Evolutionary conservation across 2,888 invertebrate genomes (phyloP).

Genomic region (Elaeidobius kamerunicus): DNA sequence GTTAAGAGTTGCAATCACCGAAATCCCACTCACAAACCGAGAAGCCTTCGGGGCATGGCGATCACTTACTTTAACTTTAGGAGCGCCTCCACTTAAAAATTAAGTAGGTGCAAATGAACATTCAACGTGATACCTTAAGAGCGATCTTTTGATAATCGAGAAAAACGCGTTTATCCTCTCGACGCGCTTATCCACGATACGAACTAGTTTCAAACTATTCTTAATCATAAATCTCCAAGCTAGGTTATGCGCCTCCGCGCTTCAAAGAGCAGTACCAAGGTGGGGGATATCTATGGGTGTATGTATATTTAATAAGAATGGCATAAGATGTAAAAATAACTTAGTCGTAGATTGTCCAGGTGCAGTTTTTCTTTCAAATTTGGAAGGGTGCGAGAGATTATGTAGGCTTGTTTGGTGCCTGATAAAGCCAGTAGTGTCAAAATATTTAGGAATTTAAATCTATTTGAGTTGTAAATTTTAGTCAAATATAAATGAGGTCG

Average conservation of each 20-base stretch:
- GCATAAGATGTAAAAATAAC: conserved; percentile 23
- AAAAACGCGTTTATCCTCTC: conserved; percentile 8
- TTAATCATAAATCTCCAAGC: conserved; percentile 16
- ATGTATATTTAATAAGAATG: conserved; percentile 20
- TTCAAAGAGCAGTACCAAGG: conserved; percentile 24
- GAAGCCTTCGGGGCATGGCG: conserved; percentile 4
- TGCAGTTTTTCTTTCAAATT: background rate
- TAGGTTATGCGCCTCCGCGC: conserved; percentile 24
- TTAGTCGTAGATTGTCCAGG: background rate
- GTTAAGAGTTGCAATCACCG: background rate
- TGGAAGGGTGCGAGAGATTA: too few species aligned
- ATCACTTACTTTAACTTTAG: conserved; percentile 4
- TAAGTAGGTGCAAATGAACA: conserved; percentile 17
- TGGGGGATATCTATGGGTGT: conserved; percentile 26
- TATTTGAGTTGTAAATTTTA: too few species aligned
- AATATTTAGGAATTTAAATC: too few species aligned
- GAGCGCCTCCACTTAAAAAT: conserved; percentile 18
- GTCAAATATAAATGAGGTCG: too few species aligned
- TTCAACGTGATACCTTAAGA: conserved; percentile 10
- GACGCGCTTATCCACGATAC: conserved; percentile 13
- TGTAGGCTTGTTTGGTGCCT: too few species aligned
- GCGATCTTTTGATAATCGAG: conserved; percentile 2
- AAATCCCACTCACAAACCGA: conserved; percentile 6
- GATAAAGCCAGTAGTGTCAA: too few species aligned
- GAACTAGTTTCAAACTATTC: conserved; percentile 24